phyloP scores from a whole-genome alignment of 2,113 vertebrate species.

The Dicaeum eximium region DNA sequence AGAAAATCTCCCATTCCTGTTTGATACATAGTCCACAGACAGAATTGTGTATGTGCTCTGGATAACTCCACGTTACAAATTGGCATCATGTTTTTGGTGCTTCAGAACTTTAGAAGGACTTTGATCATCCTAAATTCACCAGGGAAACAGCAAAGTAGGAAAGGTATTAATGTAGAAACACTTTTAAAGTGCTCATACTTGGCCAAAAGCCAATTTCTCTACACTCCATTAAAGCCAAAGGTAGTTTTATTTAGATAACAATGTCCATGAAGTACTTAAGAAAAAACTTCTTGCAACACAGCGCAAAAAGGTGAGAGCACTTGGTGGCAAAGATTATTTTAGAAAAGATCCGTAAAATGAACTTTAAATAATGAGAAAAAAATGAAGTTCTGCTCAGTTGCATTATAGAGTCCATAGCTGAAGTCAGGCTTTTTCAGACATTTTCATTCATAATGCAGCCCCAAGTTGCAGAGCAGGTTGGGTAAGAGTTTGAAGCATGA shows the following conservation, averaged over 20 bases:
- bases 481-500: background rate
- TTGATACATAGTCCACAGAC: background rate
- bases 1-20: accelerated
- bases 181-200: background rate
- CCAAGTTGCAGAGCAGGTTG: slow-evolving; percentile 9
- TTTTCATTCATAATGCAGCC: background rate
- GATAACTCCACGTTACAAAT: background rate
- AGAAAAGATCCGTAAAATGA: background rate
- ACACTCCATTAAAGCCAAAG: background rate
- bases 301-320: background rate
- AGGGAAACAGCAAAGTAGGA: background rate
- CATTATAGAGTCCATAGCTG: background rate
- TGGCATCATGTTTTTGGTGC: background rate
- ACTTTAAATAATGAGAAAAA: background rate
- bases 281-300: background rate
- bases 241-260: background rate
- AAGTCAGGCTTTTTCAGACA: background rate
- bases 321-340: background rate
- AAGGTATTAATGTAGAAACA: background rate
- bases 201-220: background rate
- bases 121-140: background rate
- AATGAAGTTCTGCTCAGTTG: background rate
- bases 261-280: background rate
- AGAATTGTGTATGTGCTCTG: background rate
- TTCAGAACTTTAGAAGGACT: background rate